These are phyloP conservation scores for Heliothis peltigera DNA, from an alignment of 2,888 invertebrate species.

Conservation along the genomic window DNA sequence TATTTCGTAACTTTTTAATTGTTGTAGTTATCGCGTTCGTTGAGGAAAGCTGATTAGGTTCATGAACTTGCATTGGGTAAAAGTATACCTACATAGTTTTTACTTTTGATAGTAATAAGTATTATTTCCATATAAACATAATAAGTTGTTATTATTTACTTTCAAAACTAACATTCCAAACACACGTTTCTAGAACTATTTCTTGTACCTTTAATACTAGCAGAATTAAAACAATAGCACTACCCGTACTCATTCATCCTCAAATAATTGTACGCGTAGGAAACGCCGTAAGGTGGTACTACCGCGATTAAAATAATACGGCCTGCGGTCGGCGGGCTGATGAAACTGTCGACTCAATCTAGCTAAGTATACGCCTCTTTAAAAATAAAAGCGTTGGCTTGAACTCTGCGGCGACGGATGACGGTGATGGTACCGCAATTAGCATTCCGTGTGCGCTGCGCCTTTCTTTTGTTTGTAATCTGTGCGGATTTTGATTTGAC, in stretches of 20 bases:
- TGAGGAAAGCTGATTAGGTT: too few relatives aligned
- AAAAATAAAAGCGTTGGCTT: constrained; percentile 84
- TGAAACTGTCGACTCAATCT: constrained; percentile 87
- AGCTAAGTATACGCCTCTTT: constrained; percentile 85
- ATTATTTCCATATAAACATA: neutral
- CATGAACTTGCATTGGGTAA: too few relatives aligned
- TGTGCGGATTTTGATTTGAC: constrained; percentile 9
- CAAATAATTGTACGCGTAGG: constrained; percentile 68
- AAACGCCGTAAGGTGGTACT: constrained; percentile 74
- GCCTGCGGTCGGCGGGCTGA: constrained; percentile 82
- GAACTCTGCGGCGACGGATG: constrained; percentile 77
- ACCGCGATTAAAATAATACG: constrained; percentile 85
- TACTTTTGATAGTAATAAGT: too few relatives aligned
- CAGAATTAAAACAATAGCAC: constrained; percentile 45
- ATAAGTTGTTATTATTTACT: too few relatives aligned
- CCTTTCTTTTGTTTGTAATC: constrained; percentile 71
- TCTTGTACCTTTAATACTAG: constrained; percentile 15
- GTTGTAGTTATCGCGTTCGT: too few relatives aligned
- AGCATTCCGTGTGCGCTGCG: constrained; percentile 71
- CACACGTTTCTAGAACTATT: neutral
- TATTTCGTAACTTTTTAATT: too few relatives aligned
- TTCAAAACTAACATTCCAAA: neutral
- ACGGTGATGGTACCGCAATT: constrained; percentile 79
- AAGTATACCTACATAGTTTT: too few relatives aligned
- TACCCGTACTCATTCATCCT: constrained; percentile 55